Evolutionary conservation across 2,113 vertebrate genomes (phyloP).

Genomic region (Noturus placidus): DNA sequence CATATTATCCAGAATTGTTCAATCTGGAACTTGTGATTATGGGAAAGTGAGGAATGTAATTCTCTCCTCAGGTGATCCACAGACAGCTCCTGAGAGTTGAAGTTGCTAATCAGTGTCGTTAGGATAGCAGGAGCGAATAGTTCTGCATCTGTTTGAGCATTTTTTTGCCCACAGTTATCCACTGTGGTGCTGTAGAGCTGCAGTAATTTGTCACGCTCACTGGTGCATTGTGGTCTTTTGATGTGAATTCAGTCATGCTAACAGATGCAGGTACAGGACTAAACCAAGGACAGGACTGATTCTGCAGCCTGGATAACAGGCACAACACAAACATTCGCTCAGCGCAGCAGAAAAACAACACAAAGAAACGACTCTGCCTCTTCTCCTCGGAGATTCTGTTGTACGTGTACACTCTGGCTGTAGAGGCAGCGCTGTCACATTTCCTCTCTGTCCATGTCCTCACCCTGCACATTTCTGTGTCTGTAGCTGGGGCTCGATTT

Average conservation of each 20-base stretch:
- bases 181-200: slow-evolving; percentile 2
- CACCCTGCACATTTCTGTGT: not conserved
- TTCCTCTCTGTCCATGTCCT: not conserved
- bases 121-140: not conserved
- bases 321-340: not conserved
- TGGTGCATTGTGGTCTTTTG: slow-evolving; percentile 14
- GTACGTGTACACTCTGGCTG: slow-evolving; percentile 19
- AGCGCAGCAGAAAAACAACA: slow-evolving; percentile 42
- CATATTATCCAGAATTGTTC: not conserved
- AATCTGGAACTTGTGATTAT: not conserved
- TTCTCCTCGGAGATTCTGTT: slow-evolving; percentile 44
- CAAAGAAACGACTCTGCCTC: not conserved
- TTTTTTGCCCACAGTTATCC: not conserved
- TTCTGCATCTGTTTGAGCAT: not conserved
- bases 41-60: not conserved
- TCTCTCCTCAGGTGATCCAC: not conserved
- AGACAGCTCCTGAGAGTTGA: not conserved
- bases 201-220: not conserved
- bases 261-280: slow-evolving; percentile 9
- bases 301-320: slow-evolving; percentile 21
- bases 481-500: not conserved
- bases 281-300: slow-evolving; percentile 34
- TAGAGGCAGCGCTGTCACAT: not conserved
- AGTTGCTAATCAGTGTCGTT: not conserved
- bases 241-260: not conserved